Percentiles rank a stretch among this genome's conserved stretches.
phyloP scores from a whole-genome alignment of 2,797 vertebrate genomes.

The Gambusia yucatana region DNA sequence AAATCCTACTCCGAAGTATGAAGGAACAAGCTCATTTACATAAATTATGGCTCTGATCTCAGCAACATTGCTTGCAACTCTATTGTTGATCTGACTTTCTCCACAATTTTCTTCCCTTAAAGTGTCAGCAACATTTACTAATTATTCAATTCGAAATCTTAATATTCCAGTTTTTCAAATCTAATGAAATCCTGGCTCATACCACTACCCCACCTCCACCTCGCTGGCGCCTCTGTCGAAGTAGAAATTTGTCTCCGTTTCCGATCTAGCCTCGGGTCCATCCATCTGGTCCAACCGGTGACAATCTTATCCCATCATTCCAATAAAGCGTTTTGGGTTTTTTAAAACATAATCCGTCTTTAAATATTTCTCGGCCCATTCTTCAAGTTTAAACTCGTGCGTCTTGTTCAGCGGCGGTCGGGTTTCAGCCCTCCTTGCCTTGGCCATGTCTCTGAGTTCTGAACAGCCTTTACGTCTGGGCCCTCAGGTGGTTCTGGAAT shows the following conservation, averaged over 20 bases:
- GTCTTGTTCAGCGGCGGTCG: neutral
- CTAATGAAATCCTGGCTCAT: neutral
- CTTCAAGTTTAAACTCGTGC: neutral
- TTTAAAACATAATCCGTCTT: neutral
- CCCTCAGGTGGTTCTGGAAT: neutral
- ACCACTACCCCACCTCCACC: neutral
- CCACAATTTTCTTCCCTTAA: too few species aligned
- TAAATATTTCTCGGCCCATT: neutral
- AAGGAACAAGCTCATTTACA: neutral
- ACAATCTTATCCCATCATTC: neutral
- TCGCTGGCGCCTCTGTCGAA: neutral
- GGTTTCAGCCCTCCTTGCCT: neutral
- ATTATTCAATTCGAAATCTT: neutral
- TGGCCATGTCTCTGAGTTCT: neutral
- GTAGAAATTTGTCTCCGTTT: neutral
- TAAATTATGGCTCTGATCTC: neutral
- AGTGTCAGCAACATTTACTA: neutral
- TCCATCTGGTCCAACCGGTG: neutral
- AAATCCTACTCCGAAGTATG: neutral
- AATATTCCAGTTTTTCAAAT: neutral
- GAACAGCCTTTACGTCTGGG: neutral
- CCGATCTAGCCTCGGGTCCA: neutral
- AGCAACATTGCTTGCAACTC: neutral
- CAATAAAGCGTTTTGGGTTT: neutral
- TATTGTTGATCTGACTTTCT: neutral